A percentile compares a stretch with the other conserved stretches of the same genome.
Conservation (phyloP, 2,888 invertebrate species). For the Polydrusus tereticollis region DNA sequence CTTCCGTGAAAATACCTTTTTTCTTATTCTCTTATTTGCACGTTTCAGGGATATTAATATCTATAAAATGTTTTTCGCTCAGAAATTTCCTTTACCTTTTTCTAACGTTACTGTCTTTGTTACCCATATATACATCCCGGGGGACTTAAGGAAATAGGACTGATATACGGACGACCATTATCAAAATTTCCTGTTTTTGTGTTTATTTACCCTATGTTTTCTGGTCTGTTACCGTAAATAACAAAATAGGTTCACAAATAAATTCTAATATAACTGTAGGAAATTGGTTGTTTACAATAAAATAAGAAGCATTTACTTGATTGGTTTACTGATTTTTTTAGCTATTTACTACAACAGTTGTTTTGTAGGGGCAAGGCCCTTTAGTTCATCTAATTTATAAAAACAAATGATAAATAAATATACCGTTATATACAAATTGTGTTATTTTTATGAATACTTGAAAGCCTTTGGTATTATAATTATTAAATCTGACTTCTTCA, state of each 20-base stretch:
- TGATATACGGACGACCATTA: background rate
- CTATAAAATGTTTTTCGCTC: background rate
- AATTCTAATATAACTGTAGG: background rate
- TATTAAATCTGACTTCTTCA: no score
- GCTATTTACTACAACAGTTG: background rate
- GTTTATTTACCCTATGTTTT: background rate
- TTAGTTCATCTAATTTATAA: no score
- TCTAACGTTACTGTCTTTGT: background rate
- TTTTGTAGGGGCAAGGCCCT: no score
- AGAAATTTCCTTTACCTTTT: background rate
- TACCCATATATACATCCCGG: background rate
- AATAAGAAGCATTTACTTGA: background rate
- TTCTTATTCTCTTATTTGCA: no score
- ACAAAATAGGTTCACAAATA: background rate
- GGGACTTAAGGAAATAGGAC: background rate
- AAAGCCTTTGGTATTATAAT: no score
- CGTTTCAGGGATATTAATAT: background rate
- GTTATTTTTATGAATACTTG: no score
- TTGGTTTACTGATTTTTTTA: background rate
- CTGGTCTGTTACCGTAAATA: background rate
- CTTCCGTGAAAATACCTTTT: no score
- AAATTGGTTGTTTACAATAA: background rate
- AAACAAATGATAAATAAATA: no score
- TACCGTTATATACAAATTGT: no score
- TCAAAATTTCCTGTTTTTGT: constrained; percentile 1